A percentile compares a stretch with the other conserved stretches of the same genome.
These are phyloP conservation scores for Triplophysa dalaica DNA, from an alignment of 2,113 vertebrate species.

Conservation along the genomic window DNA sequence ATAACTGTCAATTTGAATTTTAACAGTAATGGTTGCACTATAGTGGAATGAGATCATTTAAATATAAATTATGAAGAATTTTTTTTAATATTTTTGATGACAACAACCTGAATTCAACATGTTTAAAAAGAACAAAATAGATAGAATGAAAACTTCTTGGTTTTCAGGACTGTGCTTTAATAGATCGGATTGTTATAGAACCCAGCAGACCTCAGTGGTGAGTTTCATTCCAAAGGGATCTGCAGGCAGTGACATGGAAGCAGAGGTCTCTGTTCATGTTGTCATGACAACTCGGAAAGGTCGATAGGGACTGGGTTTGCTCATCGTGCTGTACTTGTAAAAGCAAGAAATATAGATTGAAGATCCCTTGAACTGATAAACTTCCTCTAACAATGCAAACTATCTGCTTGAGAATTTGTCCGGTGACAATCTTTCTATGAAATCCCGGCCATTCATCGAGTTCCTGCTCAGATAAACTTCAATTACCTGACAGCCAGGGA, in stretches of 20 bases:
- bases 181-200: slow-evolving; percentile 9
- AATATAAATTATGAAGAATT: no score
- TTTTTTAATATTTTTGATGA: no score
- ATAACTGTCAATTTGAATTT: not conserved
- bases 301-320: slow-evolving; percentile 60
- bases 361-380: slow-evolving; percentile 70
- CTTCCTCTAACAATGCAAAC: slow-evolving; percentile 64
- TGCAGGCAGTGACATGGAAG: slow-evolving; percentile 64
- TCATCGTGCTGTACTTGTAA: slow-evolving; percentile 41
- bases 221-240: slow-evolving; percentile 72
- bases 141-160: not conserved
- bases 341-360: slow-evolving; percentile 60
- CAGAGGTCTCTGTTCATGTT: slow-evolving; percentile 63
- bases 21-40: not conserved
- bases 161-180: not conserved
- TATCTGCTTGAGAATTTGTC: slow-evolving; percentile 54
- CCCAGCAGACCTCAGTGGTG: slow-evolving; percentile 53
- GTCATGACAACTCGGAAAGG: slow-evolving; percentile 63
- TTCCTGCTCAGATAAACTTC: slow-evolving; percentile 56
- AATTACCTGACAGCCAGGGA: slow-evolving; percentile 67
- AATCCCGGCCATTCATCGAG: slow-evolving; percentile 54
- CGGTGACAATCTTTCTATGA: slow-evolving; percentile 57
- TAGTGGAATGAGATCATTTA: no score
- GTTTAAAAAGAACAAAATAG: no score
- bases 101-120: no score